Evolutionary conservation across 2,797 vertebrate species (phyloP).

Genomic region (Remorina albescens): DNA sequence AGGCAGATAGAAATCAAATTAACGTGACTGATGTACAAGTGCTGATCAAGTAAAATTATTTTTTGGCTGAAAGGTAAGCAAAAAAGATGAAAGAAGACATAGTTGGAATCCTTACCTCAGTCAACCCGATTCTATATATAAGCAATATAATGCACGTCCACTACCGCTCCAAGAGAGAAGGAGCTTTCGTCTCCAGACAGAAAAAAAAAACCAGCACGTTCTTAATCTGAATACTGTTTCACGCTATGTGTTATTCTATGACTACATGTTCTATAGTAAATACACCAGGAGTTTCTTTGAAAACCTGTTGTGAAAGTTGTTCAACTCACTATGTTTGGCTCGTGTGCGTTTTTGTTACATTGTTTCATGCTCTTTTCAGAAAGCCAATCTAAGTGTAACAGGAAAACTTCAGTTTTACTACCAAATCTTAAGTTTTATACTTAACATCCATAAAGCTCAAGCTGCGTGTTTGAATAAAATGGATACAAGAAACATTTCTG

Average conservation of each 20-base stretch:
- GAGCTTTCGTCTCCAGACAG: neutral
- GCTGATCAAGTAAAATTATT: constrained; percentile 22
- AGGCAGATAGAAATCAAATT: constrained; percentile 20
- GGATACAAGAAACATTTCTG: neutral
- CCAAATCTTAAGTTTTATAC: neutral
- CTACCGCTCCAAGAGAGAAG: neutral
- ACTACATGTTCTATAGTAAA: neutral
- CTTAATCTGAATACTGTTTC: neutral
- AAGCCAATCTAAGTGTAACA: neutral
- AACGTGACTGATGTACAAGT: constrained; percentile 19
- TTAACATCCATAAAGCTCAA: neutral
- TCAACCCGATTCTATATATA: constrained; percentile 6
- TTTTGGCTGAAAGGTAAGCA: constrained; percentile 11
- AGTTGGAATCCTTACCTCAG: constrained; percentile 14
- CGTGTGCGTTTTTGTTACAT: neutral
- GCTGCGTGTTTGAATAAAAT: neutral
- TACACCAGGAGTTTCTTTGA: neutral
- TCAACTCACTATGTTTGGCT: neutral
- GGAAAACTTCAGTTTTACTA: neutral
- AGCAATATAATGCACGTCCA: neutral
- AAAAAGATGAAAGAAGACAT: constrained; percentile 23
- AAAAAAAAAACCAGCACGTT: neutral
- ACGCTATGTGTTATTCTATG: neutral
- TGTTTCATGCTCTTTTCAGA: neutral
- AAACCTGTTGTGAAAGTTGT: neutral